Percentiles rank a stretch among this genome's conserved stretches.
These are phyloP conservation scores for Drosophila obscura DNA, from an alignment of 1,140 invertebrate species.

Conservation along the genomic window DNA sequence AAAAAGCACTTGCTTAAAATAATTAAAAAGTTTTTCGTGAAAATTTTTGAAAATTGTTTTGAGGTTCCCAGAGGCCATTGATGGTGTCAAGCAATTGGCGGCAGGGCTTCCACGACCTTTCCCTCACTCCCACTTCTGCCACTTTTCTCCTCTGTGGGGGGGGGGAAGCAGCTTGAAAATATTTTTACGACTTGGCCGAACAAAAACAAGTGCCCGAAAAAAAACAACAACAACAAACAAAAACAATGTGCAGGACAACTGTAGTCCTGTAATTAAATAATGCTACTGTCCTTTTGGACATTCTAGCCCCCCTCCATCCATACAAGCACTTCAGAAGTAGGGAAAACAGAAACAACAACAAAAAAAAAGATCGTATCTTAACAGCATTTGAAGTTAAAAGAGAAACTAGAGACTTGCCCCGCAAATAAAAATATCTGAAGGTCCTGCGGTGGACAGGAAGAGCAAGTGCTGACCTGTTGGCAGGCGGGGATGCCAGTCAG, in stretches of 20 bases:
- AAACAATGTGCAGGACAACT: constrained; percentile 30
- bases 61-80: constrained; percentile 71
- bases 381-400: constrained; percentile 74
- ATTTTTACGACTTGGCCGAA: constrained; percentile 57
- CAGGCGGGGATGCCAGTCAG: constrained; percentile 43
- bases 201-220: constrained; percentile 22
- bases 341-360: constrained; percentile 36
- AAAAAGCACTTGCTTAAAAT: constrained; percentile 44
- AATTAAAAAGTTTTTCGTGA: constrained; percentile 68
- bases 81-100: constrained; percentile 60
- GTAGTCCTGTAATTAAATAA: constrained; percentile 55
- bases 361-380: constrained; percentile 59
- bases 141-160: background rate
- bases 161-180: constrained; percentile 46
- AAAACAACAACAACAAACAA: constrained; percentile 22
- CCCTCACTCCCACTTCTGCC: background rate
- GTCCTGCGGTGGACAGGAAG: constrained; percentile 6
- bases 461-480: constrained; percentile 12
- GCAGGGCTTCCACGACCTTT: constrained; percentile 7
- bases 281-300: constrained; percentile 21
- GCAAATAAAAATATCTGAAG: constrained; percentile 15
- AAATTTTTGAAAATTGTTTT: constrained; percentile 56
- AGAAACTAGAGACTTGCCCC: constrained; percentile 9
- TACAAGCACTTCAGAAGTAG: constrained; percentile 4
- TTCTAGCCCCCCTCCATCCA: background rate